A percentile compares a stretch with the other conserved stretches of the same genome.
Evolutionary conservation across 2,888 invertebrate species (phyloP).

Genomic region (Amiota mariae): DNA sequence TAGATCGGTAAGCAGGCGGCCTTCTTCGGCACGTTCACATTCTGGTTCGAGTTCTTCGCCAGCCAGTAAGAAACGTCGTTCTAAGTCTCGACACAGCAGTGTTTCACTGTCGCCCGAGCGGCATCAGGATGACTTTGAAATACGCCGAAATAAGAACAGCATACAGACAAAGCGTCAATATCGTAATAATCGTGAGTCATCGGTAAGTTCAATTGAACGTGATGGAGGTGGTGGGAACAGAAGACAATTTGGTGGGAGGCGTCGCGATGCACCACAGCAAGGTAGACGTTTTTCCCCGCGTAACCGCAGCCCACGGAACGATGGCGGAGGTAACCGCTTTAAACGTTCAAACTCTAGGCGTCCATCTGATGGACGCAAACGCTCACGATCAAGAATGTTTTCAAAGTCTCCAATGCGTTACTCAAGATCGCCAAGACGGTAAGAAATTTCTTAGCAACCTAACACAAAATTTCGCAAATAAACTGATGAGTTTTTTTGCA

Average conservation of each 20-base stretch:
- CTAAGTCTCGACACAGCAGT: constrained; percentile 70
- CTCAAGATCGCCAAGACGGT: constrained; percentile 72
- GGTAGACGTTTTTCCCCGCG: constrained; percentile 62
- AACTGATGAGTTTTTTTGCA: neutral
- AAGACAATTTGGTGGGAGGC: constrained; percentile 60
- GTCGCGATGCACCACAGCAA: constrained; percentile 60
- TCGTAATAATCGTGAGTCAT: constrained; percentile 88
- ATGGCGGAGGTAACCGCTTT: constrained; percentile 58
- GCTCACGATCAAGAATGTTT: constrained; percentile 69
- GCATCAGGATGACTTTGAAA: constrained; percentile 79
- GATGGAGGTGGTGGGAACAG: constrained; percentile 62
- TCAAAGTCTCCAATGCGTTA: constrained; percentile 70
- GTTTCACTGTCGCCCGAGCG: constrained; percentile 69
- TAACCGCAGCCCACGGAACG: constrained; percentile 62
- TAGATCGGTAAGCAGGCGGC: constrained; percentile 62
- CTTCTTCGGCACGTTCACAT: constrained; percentile 53
- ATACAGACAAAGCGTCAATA: constrained; percentile 92
- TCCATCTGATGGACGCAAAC: constrained; percentile 64
- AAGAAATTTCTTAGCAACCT: constrained; percentile 37
- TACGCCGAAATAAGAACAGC: constrained; percentile 84
- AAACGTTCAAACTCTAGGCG: constrained; percentile 70
- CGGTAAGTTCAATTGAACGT: constrained; percentile 74
- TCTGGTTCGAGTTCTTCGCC: constrained; percentile 63
- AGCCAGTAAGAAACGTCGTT: constrained; percentile 71
- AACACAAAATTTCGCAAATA: neutral